A percentile compares a stretch with the other conserved stretches of the same genome.
These are phyloP conservation scores for Scyliorhinus canicula DNA, from an alignment of 2,797 vertebrate genomes.

Conservation along the genomic window DNA sequence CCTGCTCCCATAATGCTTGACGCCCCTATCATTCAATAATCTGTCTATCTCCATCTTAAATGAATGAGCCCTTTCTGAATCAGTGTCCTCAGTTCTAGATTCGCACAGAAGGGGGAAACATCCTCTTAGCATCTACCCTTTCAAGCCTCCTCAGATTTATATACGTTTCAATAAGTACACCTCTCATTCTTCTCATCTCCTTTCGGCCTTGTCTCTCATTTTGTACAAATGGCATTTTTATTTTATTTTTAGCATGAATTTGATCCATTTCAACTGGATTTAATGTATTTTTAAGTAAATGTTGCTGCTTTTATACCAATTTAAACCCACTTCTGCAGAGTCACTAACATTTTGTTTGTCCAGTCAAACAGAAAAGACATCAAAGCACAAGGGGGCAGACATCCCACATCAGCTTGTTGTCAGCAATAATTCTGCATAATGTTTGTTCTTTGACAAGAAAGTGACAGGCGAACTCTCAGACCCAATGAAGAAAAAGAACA, in stretches of 20 bases:
- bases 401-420: slow-evolving; percentile 19
- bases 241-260: not conserved
- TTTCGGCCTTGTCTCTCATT: not conserved
- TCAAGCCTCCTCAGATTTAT: not conserved
- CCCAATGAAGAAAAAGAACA: not conserved
- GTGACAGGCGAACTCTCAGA: not conserved
- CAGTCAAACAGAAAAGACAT: not conserved
- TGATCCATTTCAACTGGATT: slow-evolving; percentile 38
- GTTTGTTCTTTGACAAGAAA: not conserved
- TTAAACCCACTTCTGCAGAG: slow-evolving; percentile 34
- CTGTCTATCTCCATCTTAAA: not conserved
- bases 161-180: not conserved
- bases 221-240: not conserved
- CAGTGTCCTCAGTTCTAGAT: too few relatives aligned
- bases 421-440: not conserved
- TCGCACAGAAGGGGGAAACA: too few relatives aligned
- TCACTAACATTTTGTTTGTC: not conserved
- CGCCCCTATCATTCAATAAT: not conserved
- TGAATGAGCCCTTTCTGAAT: not conserved
- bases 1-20: not conserved
- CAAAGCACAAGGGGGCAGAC: slow-evolving; percentile 37
- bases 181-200: not conserved
- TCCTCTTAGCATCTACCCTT: not conserved
- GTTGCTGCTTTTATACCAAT: slow-evolving; percentile 34
- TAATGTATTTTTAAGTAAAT: slow-evolving; percentile 43